Evolutionary conservation across 2,113 vertebrate species (phyloP).

Genomic region (Oncorhynchus clarkii): DNA sequence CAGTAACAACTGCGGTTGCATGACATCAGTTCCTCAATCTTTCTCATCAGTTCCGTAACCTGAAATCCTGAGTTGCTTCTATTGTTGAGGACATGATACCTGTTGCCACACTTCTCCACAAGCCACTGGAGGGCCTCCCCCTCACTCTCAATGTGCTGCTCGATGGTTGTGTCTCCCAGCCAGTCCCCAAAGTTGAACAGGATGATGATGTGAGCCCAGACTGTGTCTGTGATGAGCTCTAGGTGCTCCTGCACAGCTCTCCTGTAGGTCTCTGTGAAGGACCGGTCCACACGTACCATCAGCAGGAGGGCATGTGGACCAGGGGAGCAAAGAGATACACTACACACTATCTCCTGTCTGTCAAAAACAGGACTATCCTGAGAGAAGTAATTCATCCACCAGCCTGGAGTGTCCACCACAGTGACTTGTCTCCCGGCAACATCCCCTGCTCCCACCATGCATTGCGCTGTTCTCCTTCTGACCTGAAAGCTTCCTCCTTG

Average conservation of each 20-base stretch:
- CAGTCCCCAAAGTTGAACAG: constrained; percentile 67
- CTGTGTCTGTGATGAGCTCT: constrained; percentile 44
- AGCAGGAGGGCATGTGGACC: constrained; percentile 68
- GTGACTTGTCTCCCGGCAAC: constrained; percentile 59
- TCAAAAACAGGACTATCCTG: constrained; percentile 61
- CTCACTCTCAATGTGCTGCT: constrained; percentile 67
- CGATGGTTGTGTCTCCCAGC: constrained; percentile 48
- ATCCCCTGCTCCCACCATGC: constrained; percentile 6
- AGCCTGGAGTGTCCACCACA: constrained; percentile 71
- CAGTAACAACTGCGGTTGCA: constrained; percentile 13
- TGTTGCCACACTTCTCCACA: constrained; percentile 51
- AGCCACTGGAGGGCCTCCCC: constrained; percentile 56
- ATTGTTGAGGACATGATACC: constrained; percentile 64
- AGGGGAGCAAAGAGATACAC: constrained; percentile 52
- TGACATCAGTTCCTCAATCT: constrained; percentile 58
- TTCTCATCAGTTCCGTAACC: constrained; percentile 62
- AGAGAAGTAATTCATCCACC: constrained; percentile 72
- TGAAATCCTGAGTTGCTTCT: constrained; percentile 57
- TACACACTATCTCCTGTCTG: constrained; percentile 49
- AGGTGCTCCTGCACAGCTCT: constrained; percentile 60
- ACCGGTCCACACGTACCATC: constrained; percentile 62
- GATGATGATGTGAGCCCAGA: constrained; percentile 58
- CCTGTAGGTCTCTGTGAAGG: constrained; percentile 61
- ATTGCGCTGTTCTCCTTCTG: constrained; percentile 47
- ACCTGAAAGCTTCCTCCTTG: background rate